Evolutionary conservation across 2,113 vertebrate species (phyloP).

Genomic region (Corythornis cristatus): DNA sequence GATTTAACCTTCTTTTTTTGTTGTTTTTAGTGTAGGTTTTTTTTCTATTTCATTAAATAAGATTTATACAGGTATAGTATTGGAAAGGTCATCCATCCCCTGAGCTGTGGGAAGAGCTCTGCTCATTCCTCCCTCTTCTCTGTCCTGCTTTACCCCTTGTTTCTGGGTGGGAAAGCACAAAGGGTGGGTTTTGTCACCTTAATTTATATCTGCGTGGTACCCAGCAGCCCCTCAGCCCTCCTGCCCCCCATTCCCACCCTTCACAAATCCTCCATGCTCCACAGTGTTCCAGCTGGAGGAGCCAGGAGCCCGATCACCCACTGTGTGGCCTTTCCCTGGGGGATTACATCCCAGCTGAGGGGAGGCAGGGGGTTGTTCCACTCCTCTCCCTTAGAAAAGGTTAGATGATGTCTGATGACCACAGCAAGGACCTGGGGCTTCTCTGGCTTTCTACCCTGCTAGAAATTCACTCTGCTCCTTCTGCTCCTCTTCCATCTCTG

Average conservation of each 20-base stretch:
- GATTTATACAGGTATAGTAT: constrained; percentile 72
- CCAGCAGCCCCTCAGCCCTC: neutral
- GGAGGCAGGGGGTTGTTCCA: neutral
- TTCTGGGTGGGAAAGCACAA: neutral
- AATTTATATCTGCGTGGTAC: constrained; percentile 16
- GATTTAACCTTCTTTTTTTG: constrained; percentile 74
- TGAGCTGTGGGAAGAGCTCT: constrained; percentile 60
- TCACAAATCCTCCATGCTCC: neutral
- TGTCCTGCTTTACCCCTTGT: neutral
- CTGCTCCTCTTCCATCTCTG: neutral
- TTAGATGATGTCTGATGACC: fast-evolving
- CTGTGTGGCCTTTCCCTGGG: neutral
- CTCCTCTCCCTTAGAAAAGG: neutral
- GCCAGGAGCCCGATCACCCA: neutral
- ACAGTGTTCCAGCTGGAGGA: neutral
- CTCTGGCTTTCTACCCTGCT: fast-evolving
- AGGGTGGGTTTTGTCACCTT: neutral
- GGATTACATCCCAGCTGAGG: neutral
- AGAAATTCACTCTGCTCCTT: fast-evolving
- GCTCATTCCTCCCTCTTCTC: neutral
- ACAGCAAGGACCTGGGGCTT: neutral
- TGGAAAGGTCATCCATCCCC: constrained; percentile 75
- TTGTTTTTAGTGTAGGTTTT: neutral
- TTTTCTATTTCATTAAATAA: no score
- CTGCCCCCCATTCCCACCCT: neutral